Percentiles rank a stretch among this genome's conserved stretches.
Evolutionary conservation across 37 sponge, comb jelly and placozoan species (phyloP).

Genomic region (Crambe crambe): DNA sequence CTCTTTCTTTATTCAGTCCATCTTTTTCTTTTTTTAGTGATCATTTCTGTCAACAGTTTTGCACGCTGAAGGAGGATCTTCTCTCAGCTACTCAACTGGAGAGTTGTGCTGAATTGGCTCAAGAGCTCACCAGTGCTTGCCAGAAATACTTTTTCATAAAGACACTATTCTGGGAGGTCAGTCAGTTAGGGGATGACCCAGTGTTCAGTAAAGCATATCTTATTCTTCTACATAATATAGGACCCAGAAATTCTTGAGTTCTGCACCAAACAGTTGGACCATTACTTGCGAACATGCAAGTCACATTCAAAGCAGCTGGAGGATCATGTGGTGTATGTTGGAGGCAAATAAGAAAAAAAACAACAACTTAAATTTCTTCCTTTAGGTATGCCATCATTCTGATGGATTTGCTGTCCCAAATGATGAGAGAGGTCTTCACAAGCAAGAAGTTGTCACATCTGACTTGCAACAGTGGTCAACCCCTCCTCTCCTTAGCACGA

Average conservation of each 20-base stretch:
- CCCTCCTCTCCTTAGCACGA: constrained; percentile 5
- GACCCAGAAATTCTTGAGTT: constrained; percentile 37
- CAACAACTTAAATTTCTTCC: too few species aligned
- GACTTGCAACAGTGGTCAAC: constrained; percentile 19
- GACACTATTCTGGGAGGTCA: constrained; percentile 62
- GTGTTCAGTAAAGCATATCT: not conserved
- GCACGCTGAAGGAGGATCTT: constrained; percentile 40
- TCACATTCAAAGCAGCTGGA: not conserved
- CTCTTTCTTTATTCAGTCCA: not conserved
- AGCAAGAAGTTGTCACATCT: constrained; percentile 9
- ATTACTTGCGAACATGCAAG: not conserved
- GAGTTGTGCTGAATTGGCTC: constrained; percentile 20
- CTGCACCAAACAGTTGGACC: constrained; percentile 17
- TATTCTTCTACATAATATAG: not conserved
- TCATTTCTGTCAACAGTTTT: constrained; percentile 39
- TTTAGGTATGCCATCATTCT: constrained; percentile 23
- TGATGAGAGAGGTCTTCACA: constrained; percentile 31
- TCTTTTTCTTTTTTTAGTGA: constrained; percentile 21
- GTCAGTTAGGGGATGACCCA: not conserved
- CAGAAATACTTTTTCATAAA: constrained; percentile 47
- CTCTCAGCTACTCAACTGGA: constrained; percentile 23
- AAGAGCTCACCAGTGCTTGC: constrained; percentile 59
- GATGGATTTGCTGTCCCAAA: constrained; percentile 53
- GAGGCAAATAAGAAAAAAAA: too few species aligned
- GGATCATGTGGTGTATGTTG: not conserved